Percentiles rank a stretch among this genome's conserved stretches.
Evolutionary conservation across 2,113 vertebrate species (phyloP).

Genomic region (Silurus meridionalis): DNA sequence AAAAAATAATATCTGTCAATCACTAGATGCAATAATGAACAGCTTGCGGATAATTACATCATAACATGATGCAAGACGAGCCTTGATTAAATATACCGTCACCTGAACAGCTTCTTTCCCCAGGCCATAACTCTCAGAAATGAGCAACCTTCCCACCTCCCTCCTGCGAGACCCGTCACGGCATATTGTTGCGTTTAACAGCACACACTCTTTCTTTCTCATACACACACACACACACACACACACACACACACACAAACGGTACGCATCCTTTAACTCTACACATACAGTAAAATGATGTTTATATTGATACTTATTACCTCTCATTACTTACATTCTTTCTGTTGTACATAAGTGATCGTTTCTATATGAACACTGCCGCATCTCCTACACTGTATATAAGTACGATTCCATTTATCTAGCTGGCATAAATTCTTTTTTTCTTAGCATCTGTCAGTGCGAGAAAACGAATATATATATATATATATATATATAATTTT

Average conservation of each 20-base stretch:
- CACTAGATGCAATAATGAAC: background rate
- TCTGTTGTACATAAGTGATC: background rate
- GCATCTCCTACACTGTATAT: background rate
- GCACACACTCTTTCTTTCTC: background rate
- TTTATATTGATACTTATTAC: background rate
- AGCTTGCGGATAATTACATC: slow-evolving; percentile 23
- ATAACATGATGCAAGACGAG: slow-evolving; percentile 1
- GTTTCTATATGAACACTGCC: background rate
- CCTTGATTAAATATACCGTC: slow-evolving; percentile 17
- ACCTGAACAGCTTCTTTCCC: slow-evolving; percentile 10
- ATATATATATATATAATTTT: too few relatives aligned
- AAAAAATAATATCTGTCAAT: slow-evolving; percentile 27
- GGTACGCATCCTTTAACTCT: background rate
- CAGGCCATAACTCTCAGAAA: slow-evolving; percentile 10
- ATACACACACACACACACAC: slow-evolving; percentile 24
- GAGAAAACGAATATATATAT: too few relatives aligned
- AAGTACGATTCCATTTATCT: background rate
- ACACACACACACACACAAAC: background rate
- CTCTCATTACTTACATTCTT: background rate
- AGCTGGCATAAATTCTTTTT: background rate
- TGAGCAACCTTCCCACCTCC: background rate
- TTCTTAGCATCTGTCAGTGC: background rate
- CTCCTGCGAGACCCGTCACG: slow-evolving; percentile 7
- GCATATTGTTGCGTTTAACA: background rate
- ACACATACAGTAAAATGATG: background rate